A percentile compares a stretch with the other conserved stretches of the same genome.
Conservation (phyloP, 1,140 invertebrate species). For the Magallana ariakensis region DNA sequence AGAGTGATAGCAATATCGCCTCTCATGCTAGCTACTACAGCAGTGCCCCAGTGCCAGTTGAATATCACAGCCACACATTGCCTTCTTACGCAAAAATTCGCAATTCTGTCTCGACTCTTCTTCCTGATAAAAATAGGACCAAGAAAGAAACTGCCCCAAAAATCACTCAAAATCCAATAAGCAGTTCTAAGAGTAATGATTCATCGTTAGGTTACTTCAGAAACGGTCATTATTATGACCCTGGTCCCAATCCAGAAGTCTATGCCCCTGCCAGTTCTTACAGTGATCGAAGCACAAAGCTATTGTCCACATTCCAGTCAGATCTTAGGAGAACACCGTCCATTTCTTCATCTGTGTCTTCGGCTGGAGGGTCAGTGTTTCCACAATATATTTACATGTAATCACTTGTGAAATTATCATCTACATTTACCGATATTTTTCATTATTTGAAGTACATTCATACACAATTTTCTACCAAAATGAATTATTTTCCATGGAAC, state of each 20-base stretch:
- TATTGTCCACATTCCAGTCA: slow-evolving; percentile 72
- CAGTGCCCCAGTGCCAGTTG: slow-evolving; percentile 69
- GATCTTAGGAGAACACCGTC: slow-evolving; percentile 62
- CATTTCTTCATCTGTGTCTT: slow-evolving; percentile 55
- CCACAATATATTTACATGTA: neutral
- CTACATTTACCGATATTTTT: too few relatives aligned
- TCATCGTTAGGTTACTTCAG: slow-evolving; percentile 68
- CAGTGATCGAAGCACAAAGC: slow-evolving; percentile 72
- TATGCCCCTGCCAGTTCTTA: slow-evolving; percentile 76
- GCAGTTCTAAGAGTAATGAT: slow-evolving; percentile 52
- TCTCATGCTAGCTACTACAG: slow-evolving; percentile 68
- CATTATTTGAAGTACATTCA: too few relatives aligned
- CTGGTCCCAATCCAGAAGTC: slow-evolving; percentile 67
- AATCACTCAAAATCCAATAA: slow-evolving; percentile 53
- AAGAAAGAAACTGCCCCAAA: slow-evolving; percentile 53
- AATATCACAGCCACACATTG: slow-evolving; percentile 56
- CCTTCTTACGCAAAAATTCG: slow-evolving; percentile 44
- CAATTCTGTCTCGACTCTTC: slow-evolving; percentile 57
- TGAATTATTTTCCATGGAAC: too few relatives aligned
- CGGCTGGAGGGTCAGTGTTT: slow-evolving; percentile 2
- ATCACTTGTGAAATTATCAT: too few relatives aligned
- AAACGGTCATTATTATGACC: slow-evolving; percentile 75
- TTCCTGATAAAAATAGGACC: slow-evolving; percentile 46
- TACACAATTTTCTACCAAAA: too few relatives aligned
- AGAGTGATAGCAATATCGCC: slow-evolving; percentile 51